A percentile compares a stretch with the other conserved stretches of the same genome.
Evolutionary conservation across 2,797 vertebrate species (phyloP).

Genomic region (Peromyscus melanophrys): DNA sequence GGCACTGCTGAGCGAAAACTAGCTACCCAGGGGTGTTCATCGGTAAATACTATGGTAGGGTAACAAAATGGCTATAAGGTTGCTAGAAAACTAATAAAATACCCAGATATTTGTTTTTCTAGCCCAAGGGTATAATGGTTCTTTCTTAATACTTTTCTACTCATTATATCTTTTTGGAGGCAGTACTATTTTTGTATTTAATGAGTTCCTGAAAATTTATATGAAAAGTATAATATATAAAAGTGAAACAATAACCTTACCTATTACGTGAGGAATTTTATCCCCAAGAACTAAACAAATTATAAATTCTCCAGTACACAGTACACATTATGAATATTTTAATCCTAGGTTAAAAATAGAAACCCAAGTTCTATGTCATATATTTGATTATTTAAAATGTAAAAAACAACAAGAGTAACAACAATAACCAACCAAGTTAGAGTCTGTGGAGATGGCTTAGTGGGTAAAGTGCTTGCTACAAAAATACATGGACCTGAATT

Average conservation of each 20-base stretch:
- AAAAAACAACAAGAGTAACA: neutral
- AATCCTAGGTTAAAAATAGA: constrained; percentile 71
- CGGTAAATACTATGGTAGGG: neutral
- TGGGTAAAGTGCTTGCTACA: neutral
- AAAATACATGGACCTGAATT: neutral
- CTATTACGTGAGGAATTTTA: constrained; percentile 76
- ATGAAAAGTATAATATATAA: constrained; percentile 74
- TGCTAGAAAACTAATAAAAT: constrained; percentile 71
- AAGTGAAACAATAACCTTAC: constrained; percentile 60
- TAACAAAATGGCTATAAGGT: constrained; percentile 32
- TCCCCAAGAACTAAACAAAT: constrained; percentile 37
- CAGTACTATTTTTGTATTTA: constrained; percentile 76
- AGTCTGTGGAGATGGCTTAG: neutral
- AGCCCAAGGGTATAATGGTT: constrained; percentile 58
- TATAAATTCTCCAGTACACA: constrained; percentile 14
- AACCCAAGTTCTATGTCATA: neutral
- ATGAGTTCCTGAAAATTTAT: constrained; percentile 71
- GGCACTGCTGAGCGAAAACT: neutral
- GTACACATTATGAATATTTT: constrained; percentile 59
- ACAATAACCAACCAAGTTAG: neutral
- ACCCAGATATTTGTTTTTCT: constrained; percentile 74
- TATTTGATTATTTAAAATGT: constrained; percentile 31
- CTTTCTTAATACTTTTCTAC: constrained; percentile 61
- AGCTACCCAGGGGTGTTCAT: neutral
- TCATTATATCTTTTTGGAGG: constrained; percentile 61